Percentiles rank a stretch among this genome's conserved stretches.
phyloP scores from a whole-genome alignment of 2,888 invertebrate species.

The Microplitis manilae region DNA sequence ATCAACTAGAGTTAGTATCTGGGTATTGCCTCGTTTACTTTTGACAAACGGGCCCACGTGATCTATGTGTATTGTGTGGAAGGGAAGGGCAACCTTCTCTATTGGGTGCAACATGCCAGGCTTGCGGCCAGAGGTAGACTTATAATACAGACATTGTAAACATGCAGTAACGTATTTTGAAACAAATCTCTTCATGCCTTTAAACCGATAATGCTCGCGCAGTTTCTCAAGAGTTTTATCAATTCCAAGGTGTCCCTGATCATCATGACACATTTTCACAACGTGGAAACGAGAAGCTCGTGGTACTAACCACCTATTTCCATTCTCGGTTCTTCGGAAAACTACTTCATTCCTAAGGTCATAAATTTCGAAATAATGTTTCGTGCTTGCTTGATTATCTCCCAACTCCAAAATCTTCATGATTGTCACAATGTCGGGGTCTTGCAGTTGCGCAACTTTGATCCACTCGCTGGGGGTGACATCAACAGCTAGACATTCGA shows the following conservation, averaged over 20 bases:
- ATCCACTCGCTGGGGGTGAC: constrained; percentile 51
- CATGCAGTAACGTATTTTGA: constrained; percentile 67
- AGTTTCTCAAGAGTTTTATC: constrained; percentile 61
- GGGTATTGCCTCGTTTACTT: constrained; percentile 58
- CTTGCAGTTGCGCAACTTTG: constrained; percentile 48
- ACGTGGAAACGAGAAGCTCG: constrained; percentile 3
- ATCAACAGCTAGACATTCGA: constrained; percentile 43
- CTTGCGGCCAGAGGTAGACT: constrained; percentile 53
- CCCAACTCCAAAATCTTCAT: constrained; percentile 40
- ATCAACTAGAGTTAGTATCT: constrained; percentile 65
- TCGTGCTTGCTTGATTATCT: constrained; percentile 25
- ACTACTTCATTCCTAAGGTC: constrained; percentile 43
- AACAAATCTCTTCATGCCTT: constrained; percentile 63
- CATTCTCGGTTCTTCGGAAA: constrained; percentile 43
- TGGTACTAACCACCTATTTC: constrained; percentile 59
- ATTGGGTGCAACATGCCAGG: constrained; percentile 67
- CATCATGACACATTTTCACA: constrained; percentile 61
- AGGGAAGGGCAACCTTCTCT: constrained; percentile 64
- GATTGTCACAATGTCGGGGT: constrained; percentile 45
- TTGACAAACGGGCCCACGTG: constrained; percentile 68
- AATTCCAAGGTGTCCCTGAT: constrained; percentile 64
- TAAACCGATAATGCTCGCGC: constrained; percentile 67
- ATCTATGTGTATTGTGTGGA: constrained; percentile 69
- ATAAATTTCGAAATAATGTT: constrained; percentile 46
- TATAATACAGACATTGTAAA: constrained; percentile 65